A percentile compares a stretch with the other conserved stretches of the same genome.
phyloP scores from a whole-genome alignment of 2,888 invertebrate genomes.

The Megaustenia siamemsis region DNA sequence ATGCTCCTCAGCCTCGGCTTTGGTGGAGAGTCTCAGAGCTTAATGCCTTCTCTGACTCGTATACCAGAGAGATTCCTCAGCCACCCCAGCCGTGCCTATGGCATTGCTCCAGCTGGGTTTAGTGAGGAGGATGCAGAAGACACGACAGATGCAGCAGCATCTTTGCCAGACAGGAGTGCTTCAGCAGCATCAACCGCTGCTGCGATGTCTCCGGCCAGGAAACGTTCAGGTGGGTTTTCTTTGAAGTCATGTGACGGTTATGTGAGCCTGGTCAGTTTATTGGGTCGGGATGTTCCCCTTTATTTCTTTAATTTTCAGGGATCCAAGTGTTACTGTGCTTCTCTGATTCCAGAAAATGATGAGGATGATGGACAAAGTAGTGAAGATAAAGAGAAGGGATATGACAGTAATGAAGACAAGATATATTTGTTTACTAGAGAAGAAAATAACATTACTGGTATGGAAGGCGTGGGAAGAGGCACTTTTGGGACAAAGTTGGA shows the following conservation, averaged over 20 bases:
- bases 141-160: background rate
- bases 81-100: conserved; percentile 66
- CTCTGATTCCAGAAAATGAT: background rate
- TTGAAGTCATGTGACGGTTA: conserved; percentile 34
- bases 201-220: background rate
- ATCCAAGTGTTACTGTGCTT: conserved; percentile 30
- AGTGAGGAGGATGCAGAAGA: conserved; percentile 1
- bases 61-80: conserved; percentile 90
- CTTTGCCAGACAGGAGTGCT: background rate
- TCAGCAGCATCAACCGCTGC: background rate
- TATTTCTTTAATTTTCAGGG: conserved; percentile 39
- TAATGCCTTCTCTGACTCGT: conserved; percentile 80
- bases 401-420: background rate
- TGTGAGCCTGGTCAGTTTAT: conserved; percentile 23
- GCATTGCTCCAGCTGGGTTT: conserved; percentile 16
- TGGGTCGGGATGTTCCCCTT: conserved; percentile 22
- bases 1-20: conserved; percentile 86
- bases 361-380: background rate
- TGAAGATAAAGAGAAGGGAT: background rate
- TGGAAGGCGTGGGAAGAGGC: no score
- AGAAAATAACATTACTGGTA: background rate
- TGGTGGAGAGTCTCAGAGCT: conserved; percentile 64
- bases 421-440: background rate
- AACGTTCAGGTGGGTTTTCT: conserved; percentile 43
- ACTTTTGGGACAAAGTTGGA: background rate